Percentiles rank a stretch among this genome's conserved stretches.
Evolutionary conservation across 2,888 invertebrate genomes (phyloP).

Genomic region (Leptinotarsa haldemani): DNA sequence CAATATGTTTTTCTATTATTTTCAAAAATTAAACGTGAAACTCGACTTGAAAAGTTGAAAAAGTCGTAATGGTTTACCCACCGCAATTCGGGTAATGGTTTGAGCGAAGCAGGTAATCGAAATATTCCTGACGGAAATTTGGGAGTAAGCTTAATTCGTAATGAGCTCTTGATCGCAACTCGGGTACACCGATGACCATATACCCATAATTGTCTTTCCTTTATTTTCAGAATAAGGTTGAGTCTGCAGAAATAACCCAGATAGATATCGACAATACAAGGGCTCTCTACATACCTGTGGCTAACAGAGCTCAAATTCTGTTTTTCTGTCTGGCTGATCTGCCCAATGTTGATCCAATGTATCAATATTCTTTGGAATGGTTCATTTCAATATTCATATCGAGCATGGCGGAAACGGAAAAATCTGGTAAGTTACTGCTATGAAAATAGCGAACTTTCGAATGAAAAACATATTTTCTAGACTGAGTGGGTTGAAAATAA

Average conservation of each 20-base stretch:
- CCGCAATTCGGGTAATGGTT: no score
- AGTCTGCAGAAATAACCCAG: constrained; percentile 84
- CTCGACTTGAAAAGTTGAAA: no score
- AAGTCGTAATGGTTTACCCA: no score
- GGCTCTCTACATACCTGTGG: constrained; percentile 85
- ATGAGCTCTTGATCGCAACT: neutral
- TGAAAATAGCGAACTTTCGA: neutral
- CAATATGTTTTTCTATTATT: no score
- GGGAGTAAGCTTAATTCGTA: constrained; percentile 43
- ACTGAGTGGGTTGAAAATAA: neutral
- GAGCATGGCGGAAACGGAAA: constrained; percentile 78
- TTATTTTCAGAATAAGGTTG: constrained; percentile 75
- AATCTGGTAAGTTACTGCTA: constrained; percentile 67
- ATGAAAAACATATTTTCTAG: neutral
- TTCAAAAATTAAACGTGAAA: no score
- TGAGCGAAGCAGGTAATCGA: no score
- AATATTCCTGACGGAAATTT: no score
- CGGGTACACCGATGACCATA: neutral
- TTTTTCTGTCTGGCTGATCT: constrained; percentile 91
- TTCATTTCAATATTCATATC: constrained; percentile 83
- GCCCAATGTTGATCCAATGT: constrained; percentile 92
- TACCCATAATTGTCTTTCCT: neutral
- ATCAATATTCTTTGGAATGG: constrained; percentile 94
- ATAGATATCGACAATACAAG: constrained; percentile 85
- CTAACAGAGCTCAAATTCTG: constrained; percentile 85